Evolutionary conservation across 1,140 invertebrate genomes (phyloP).

Genomic region (Drosophila serrata): DNA sequence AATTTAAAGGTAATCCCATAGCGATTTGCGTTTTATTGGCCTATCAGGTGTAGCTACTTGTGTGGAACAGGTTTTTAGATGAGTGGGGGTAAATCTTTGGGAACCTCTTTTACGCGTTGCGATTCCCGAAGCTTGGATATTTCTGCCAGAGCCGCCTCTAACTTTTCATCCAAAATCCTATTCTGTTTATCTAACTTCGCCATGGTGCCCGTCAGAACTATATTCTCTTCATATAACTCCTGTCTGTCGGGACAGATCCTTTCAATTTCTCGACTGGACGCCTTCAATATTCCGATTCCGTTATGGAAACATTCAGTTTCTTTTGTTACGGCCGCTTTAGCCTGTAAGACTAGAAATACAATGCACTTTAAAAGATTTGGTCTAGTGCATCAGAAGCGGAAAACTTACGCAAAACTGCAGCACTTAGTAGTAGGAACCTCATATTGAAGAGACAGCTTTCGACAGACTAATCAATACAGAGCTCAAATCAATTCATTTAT

Average conservation of each 20-base stretch:
- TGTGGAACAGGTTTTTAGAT: no score
- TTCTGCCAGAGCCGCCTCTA: neutral
- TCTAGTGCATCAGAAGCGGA: neutral
- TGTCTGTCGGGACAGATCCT: no score
- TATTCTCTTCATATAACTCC: accelerated
- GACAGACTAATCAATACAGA: neutral
- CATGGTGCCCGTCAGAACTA: no score
- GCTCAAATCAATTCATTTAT: slow-evolving; percentile 1
- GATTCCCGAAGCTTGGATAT: neutral
- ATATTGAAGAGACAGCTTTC: neutral
- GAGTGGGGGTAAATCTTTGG: no score
- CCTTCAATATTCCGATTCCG: no score
- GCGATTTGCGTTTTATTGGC: no score
- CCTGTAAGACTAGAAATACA: neutral
- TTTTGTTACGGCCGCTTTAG: neutral
- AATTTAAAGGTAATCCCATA: no score
- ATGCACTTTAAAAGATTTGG: neutral
- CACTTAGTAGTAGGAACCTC: neutral
- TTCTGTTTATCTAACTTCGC: neutral
- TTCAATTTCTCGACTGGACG: no score
- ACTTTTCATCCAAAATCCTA: neutral
- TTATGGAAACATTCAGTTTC: no score
- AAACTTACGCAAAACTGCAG: slow-evolving; percentile 16
- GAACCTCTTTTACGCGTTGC: no score
- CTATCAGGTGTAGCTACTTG: no score